These are phyloP conservation scores for Chrysopa pallens DNA, from an alignment of 1,140 invertebrate genomes.

Conservation along the genomic window DNA sequence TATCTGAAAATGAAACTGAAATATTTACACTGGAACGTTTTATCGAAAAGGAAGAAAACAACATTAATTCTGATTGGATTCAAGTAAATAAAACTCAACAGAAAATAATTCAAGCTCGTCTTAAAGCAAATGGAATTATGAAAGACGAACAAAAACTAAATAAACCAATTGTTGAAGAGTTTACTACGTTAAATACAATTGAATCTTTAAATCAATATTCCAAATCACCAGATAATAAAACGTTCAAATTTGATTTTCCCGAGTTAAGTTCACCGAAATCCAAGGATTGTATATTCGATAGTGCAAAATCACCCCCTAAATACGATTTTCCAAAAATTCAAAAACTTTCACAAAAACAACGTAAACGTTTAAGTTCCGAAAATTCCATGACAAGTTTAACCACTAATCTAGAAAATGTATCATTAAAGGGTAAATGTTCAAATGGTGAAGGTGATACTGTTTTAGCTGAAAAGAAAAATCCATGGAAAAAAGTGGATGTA, in stretches of 20 bases:
- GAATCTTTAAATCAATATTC: not conserved
- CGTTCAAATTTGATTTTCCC: conserved; percentile 7
- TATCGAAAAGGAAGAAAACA: too few species aligned
- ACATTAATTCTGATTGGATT: too few species aligned
- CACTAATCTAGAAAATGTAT: not conserved
- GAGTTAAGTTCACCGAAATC: conserved; percentile 9
- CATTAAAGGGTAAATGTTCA: too few species aligned
- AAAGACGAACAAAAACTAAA: conserved; percentile 18
- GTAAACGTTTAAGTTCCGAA: conserved; percentile 29
- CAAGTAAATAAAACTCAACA: conserved; percentile 17
- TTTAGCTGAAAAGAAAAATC: conserved; percentile 15
- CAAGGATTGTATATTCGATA: not conserved
- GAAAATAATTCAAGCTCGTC: conserved; percentile 23
- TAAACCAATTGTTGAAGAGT: not conserved
- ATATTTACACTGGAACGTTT: not conserved
- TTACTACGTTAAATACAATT: not conserved
- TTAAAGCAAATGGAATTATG: conserved; percentile 26
- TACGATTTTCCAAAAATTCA: conserved; percentile 11
- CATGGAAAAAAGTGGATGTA: conserved; percentile 15
- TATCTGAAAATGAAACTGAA: not conserved
- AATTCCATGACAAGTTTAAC: not conserved
- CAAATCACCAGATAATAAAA: not conserved
- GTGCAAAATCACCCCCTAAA: conserved; percentile 8
- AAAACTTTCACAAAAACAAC: conserved; percentile 40
- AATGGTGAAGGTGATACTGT: not conserved